These are phyloP conservation scores for Adelognathus sp. DNA, from an alignment of 2,888 invertebrate species.

Conservation along the genomic window DNA sequence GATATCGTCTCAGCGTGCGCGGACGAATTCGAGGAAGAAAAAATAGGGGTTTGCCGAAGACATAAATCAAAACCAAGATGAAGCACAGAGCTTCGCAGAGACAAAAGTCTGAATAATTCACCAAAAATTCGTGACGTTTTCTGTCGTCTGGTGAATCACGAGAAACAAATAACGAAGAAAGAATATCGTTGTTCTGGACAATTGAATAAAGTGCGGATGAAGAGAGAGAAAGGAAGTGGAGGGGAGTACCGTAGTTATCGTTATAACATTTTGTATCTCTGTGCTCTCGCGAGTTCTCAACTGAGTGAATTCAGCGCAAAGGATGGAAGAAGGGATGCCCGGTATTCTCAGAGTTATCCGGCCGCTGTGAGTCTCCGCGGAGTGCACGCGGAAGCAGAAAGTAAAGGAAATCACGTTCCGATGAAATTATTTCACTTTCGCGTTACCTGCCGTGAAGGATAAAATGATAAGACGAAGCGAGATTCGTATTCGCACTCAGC, in stretches of 20 bases:
- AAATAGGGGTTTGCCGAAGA: neutral
- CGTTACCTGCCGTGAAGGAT: slow-evolving; percentile 34
- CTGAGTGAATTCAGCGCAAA: neutral
- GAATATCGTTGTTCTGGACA: slow-evolving; percentile 25
- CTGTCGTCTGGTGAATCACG: neutral
- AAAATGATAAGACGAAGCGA: slow-evolving; percentile 42
- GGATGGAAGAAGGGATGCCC: neutral
- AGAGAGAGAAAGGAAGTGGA: neutral
- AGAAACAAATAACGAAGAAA: slow-evolving; percentile 42
- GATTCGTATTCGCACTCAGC: slow-evolving; percentile 24
- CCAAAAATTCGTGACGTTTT: slow-evolving; percentile 45
- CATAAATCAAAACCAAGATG: slow-evolving; percentile 23
- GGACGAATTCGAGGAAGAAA: slow-evolving; percentile 19
- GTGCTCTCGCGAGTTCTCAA: neutral
- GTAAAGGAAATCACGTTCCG: slow-evolving; percentile 34
- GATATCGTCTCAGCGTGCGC: neutral
- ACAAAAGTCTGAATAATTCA: slow-evolving; percentile 52
- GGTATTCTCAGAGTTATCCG: slow-evolving; percentile 19
- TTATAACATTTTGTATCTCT: slow-evolving; percentile 30
- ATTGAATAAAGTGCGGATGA: slow-evolving; percentile 43
- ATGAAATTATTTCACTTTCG: slow-evolving; percentile 54
- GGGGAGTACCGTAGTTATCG: slow-evolving; percentile 16
- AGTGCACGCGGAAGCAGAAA: neutral
- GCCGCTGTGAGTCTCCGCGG: neutral
- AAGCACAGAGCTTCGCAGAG: slow-evolving; percentile 40